A percentile compares a stretch with the other conserved stretches of the same genome.
Evolutionary conservation across 2,113 vertebrate species (phyloP).

Genomic region (Apus apus): DNA sequence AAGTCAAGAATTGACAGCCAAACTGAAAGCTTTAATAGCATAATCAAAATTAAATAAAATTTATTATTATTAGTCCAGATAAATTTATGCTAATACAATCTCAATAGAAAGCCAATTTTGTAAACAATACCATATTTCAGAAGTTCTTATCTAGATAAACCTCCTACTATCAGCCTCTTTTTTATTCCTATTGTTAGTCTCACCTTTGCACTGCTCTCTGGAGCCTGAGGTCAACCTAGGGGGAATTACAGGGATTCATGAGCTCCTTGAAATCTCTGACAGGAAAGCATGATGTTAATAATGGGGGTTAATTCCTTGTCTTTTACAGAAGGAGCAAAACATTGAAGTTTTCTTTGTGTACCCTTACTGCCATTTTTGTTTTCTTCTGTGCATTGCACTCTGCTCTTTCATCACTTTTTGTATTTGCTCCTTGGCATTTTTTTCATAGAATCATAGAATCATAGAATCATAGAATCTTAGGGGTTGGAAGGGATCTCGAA

Average conservation of each 20-base stretch:
- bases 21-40: background rate
- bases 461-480: no score
- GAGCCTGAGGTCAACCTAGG: background rate
- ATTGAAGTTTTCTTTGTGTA: background rate
- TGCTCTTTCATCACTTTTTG: background rate
- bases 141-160: background rate
- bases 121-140: background rate
- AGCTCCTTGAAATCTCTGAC: background rate
- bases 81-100: background rate
- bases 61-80: background rate
- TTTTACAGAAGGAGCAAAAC: background rate
- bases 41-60: background rate
- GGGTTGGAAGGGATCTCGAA: no score
- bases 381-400: background rate
- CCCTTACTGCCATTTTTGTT: background rate
- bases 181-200: background rate
- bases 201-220: background rate
- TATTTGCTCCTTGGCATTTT: no score
- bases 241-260: background rate
- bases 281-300: background rate
- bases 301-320: background rate
- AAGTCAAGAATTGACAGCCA: background rate
- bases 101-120: background rate
- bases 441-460: no score
- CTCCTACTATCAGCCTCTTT: accelerated